A percentile compares a stretch with the other conserved stretches of the same genome.
phyloP scores from a whole-genome alignment of 2,888 invertebrate genomes.

The Athrips mouffetella region DNA sequence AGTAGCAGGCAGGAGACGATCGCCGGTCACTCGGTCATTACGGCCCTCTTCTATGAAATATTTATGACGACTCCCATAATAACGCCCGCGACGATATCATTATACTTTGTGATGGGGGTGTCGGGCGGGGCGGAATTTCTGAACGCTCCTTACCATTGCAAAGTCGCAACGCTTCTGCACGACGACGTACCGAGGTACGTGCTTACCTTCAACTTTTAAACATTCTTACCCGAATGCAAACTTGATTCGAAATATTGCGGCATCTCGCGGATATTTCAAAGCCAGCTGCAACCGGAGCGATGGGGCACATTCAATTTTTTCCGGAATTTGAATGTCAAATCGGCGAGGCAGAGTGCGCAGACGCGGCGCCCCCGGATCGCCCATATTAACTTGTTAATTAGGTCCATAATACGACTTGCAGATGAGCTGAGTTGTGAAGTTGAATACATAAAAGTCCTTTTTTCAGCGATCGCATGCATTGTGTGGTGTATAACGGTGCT shows the following conservation, averaged over 20 bases:
- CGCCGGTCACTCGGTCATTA: conserved; percentile 75
- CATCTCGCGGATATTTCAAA: conserved; percentile 29
- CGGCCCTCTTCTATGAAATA: conserved; percentile 76
- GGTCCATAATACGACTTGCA: conserved; percentile 93
- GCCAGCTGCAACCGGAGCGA: conserved; percentile 8
- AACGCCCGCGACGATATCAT: conserved; percentile 77
- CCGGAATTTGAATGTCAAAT: conserved; percentile 28
- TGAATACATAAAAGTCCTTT: conserved; percentile 84
- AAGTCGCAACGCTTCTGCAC: conserved; percentile 61
- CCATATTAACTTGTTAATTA: conserved; percentile 95
- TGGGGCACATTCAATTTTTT: conserved; percentile 28
- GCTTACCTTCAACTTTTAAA: conserved; percentile 41
- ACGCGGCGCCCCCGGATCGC: conserved; percentile 81
- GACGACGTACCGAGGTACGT: conserved; percentile 40
- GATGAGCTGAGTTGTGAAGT: conserved; percentile 86
- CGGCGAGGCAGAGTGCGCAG: conserved; percentile 57
- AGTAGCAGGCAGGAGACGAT: conserved; percentile 38
- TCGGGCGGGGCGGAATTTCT: conserved; percentile 76
- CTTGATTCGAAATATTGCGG: conserved; percentile 29
- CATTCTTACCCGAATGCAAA: conserved; percentile 52
- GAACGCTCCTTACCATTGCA: conserved; percentile 76
- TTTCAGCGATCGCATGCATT: conserved; percentile 79
- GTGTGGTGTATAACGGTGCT: conserved; percentile 47
- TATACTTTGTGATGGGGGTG: conserved; percentile 80
- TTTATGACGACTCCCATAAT: conserved; percentile 77